Evolutionary conservation across 2,113 vertebrate genomes (phyloP), one percentile per base, ranked within the genome.

Genomic region (Sceloporus undulatus): DNA sequence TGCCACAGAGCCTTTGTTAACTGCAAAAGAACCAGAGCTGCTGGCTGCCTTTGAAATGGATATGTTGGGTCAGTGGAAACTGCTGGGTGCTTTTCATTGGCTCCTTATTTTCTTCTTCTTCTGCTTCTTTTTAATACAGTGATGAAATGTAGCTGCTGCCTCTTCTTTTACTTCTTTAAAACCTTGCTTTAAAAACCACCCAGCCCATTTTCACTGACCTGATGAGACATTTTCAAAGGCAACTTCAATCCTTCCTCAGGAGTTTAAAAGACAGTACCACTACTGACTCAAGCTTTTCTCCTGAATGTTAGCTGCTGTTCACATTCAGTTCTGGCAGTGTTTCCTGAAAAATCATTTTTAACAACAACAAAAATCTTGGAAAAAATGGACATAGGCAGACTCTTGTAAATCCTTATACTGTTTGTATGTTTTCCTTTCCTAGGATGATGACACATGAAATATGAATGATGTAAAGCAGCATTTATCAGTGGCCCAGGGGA

Each of bases 141-240:
- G 10, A 0, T 23, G 18, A 88, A 84, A 84, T 71, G 1, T 16
- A 82, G 38, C 1, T 16, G 48, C 38, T 5, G 4, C n/a, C 8
- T 8, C 7, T 42, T 16, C 8, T 65, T 14, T 14, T 5, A 25
- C 65, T 79, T 54, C 34, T 3, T 77, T 34, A 66, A 38, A 89
- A 88, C 77, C 16, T 68, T 78, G 2, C 8, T 77, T 88, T 73
- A 77, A 48, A 34, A 85, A 52, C 70, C 78, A 76, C 48, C 84
- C 91, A 93, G 23, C 66, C 91, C 82, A 89, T 93, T 90, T 89
- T n/a, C 14, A n/a, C 1, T 88, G 89, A 94, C 91, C 92, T 70
- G 82, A 86, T 25, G 0, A 74, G 54, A 85, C 14, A 2, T 0
- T 87, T 91, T 89, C 91, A 91, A 87, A 94, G 78, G 74, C 88